These are phyloP conservation scores for Rhagium mordax DNA, from an alignment of 2,888 invertebrate genomes.

Conservation along the genomic window DNA sequence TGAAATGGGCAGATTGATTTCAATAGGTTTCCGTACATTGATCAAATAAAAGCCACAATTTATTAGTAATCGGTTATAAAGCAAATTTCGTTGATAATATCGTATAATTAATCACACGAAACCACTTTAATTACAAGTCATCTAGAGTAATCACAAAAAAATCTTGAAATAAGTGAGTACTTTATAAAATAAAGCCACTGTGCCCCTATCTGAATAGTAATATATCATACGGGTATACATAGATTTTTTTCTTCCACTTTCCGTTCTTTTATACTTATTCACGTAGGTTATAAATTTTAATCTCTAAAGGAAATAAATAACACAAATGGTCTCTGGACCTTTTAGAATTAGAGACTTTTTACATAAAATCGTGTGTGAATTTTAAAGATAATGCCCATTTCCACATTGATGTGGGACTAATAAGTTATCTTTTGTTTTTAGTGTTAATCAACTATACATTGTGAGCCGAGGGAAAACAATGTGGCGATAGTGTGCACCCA, in stretches of 20 bases:
- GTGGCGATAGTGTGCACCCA: slow-evolving; percentile 2
- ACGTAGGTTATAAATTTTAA: not conserved
- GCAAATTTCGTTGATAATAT: too few species aligned
- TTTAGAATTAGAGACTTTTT: not conserved
- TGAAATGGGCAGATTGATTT: too few species aligned
- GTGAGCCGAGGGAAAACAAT: not conserved
- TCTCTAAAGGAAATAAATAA: slow-evolving; percentile 8
- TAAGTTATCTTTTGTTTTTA: slow-evolving; percentile 21
- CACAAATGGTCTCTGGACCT: not conserved
- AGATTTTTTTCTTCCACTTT: not conserved
- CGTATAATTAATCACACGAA: too few species aligned
- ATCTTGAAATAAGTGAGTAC: too few species aligned
- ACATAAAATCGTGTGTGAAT: slow-evolving; percentile 1
- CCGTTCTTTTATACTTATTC: not conserved
- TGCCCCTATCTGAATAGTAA: too few species aligned
- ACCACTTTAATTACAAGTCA: too few species aligned
- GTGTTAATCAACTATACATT: slow-evolving; percentile 19
- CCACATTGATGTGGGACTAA: slow-evolving; percentile 24
- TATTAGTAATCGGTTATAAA: too few species aligned
- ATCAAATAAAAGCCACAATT: too few species aligned
- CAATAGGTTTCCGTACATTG: too few species aligned
- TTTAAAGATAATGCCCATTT: slow-evolving; percentile 15
- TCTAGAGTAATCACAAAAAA: too few species aligned
- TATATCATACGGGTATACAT: too few species aligned
- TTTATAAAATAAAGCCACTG: too few species aligned